Conservation (phyloP, 2,113 vertebrate genomes). For the Crotalus horridus region DNA sequence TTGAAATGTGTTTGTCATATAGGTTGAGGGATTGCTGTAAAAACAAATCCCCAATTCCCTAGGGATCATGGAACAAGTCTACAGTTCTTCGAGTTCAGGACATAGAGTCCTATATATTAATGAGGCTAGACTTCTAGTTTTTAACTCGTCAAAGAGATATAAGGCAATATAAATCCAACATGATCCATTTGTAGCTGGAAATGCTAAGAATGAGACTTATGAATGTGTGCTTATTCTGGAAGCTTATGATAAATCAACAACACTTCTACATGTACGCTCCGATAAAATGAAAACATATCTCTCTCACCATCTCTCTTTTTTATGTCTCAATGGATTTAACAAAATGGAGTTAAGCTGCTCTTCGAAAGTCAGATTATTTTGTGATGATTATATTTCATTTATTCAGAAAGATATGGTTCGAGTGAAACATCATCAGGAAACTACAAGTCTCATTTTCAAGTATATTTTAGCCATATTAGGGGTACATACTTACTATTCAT, state of each 20-base stretch:
- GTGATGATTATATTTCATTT: neutral
- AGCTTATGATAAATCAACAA: slow-evolving; percentile 36
- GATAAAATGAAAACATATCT: slow-evolving; percentile 44
- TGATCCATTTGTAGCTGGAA: slow-evolving; percentile 61
- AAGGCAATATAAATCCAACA: slow-evolving; percentile 52
- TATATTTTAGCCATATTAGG: neutral
- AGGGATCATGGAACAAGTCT: neutral
- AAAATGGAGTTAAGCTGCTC: slow-evolving; percentile 41
- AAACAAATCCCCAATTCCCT: neutral
- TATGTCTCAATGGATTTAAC: neutral
- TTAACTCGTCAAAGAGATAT: slow-evolving; percentile 48
- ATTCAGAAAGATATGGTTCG: neutral
- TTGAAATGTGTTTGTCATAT: slow-evolving; percentile 2
- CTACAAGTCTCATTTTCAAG: neutral
- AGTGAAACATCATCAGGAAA: neutral
- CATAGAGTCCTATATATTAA: slow-evolving; percentile 55
- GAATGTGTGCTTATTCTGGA: slow-evolving; percentile 63
- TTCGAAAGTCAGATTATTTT: slow-evolving; percentile 29
- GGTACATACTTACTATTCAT: neutral
- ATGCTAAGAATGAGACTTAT: slow-evolving; percentile 64
- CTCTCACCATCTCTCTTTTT: neutral
- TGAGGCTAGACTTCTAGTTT: slow-evolving; percentile 56
- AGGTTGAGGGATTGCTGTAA: neutral
- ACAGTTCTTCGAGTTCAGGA: slow-evolving; percentile 7
- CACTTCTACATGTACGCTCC: slow-evolving; percentile 50